A percentile compares a stretch with the other conserved stretches of the same genome.
phyloP scores from a whole-genome alignment of 2,113 vertebrate genomes.

The Microcebus ravelobensis region DNA sequence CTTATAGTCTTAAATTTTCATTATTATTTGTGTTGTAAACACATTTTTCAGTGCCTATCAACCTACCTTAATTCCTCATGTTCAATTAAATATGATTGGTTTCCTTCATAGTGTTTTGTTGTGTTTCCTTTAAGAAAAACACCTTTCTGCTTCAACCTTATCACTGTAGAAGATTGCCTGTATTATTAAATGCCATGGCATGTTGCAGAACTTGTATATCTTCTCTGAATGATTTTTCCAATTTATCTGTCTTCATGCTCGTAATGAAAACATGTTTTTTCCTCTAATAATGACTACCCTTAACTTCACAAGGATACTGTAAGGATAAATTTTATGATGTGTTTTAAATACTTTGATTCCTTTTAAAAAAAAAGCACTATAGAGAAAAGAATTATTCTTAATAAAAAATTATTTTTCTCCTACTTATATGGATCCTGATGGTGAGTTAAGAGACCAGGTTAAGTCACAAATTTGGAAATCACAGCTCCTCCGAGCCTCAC shows the following conservation, averaged over 20 bases:
- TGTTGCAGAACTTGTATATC: neutral
- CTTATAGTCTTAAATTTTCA: neutral
- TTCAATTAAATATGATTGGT: neutral
- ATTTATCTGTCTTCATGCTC: neutral
- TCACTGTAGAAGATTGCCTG: neutral
- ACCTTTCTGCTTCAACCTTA: neutral
- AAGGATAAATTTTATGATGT: neutral
- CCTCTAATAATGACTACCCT: constrained; percentile 12
- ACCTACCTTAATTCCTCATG: neutral
- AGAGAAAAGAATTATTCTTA: neutral
- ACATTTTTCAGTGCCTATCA: neutral
- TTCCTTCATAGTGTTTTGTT: neutral
- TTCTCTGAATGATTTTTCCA: neutral
- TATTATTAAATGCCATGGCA: neutral
- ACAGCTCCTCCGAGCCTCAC: neutral
- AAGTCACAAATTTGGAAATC: neutral
- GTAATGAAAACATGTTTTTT: neutral
- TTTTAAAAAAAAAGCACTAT: neutral
- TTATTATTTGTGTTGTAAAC: neutral
- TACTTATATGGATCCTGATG: neutral
- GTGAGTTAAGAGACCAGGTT: neutral
- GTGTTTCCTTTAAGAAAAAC: neutral
- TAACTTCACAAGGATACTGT: neutral
- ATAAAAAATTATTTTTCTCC: neutral
- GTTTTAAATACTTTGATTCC: constrained; percentile 9